These are phyloP conservation scores for Nudaria mundana DNA, from an alignment of 2,888 invertebrate species.

Conservation along the genomic window DNA sequence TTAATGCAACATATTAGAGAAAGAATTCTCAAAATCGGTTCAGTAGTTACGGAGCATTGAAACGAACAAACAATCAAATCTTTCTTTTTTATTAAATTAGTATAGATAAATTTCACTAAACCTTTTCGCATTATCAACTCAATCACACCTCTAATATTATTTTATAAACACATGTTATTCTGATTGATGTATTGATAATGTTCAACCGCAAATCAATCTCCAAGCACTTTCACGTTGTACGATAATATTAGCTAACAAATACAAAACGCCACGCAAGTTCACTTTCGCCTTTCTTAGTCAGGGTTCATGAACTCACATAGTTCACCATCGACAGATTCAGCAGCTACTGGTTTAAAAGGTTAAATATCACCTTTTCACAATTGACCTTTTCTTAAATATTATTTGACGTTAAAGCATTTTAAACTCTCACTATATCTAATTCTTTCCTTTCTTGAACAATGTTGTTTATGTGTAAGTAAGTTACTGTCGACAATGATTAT, in stretches of 20 bases:
- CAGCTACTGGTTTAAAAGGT: constrained; percentile 36
- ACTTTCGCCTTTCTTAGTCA: constrained; percentile 54
- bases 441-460: no score
- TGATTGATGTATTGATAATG: constrained; percentile 9
- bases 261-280: constrained; percentile 39
- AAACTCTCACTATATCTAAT: constrained; percentile 23
- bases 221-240: constrained; percentile 38
- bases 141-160: no score
- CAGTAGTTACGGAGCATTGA: no score
- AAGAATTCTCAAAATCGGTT: no score
- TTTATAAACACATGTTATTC: constrained; percentile 8
- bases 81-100: no score
- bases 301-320: constrained; percentile 45
- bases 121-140: background rate
- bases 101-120: no score
- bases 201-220: constrained; percentile 20
- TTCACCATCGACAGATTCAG: constrained; percentile 39
- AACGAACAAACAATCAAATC: no score
- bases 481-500: no score
- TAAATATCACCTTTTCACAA: constrained; percentile 41
- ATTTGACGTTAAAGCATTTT: constrained; percentile 17
- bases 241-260: constrained; percentile 41
- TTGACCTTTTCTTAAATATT: constrained; percentile 33
- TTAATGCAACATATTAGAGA: no score
- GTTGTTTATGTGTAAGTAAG: no score